These are phyloP conservation scores for Kryptopterus vitreolus DNA, from an alignment of 2,797 vertebrate genomes.

Conservation along the genomic window DNA sequence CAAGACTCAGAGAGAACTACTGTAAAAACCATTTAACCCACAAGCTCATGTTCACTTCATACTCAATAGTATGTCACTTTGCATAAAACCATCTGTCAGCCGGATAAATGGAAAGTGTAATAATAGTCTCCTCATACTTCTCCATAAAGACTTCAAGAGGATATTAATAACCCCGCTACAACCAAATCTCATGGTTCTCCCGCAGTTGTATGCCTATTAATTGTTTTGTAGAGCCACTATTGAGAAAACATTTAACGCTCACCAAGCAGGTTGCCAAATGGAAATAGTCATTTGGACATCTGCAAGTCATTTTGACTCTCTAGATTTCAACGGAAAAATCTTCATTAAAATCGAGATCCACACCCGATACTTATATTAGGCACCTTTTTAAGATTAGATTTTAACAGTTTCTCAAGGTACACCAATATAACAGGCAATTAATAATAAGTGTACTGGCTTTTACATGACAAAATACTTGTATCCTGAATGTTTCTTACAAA, in stretches of 20 bases:
- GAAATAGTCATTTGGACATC: conserved; percentile 59
- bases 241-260: conserved; percentile 13
- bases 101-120: conserved; percentile 1
- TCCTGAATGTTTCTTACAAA: background rate
- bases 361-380: conserved; percentile 49
- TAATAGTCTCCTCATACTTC: background rate
- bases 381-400: background rate
- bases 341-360: conserved; percentile 59
- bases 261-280: conserved; percentile 27
- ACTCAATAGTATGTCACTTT: background rate
- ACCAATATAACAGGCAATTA: background rate
- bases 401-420: background rate
- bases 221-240: conserved; percentile 5
- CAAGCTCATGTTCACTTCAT: background rate
- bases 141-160: background rate
- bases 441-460: background rate
- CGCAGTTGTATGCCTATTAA: background rate
- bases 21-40: background rate
- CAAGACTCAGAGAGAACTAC: no score
- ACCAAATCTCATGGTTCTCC: background rate
- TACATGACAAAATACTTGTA: conserved; percentile 1
- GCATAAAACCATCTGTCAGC: background rate
- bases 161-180: background rate
- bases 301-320: conserved; percentile 64
- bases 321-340: conserved; percentile 31